Evolutionary conservation across 2,888 invertebrate species (phyloP).

Genomic region (Ariolimax columbianus): DNA sequence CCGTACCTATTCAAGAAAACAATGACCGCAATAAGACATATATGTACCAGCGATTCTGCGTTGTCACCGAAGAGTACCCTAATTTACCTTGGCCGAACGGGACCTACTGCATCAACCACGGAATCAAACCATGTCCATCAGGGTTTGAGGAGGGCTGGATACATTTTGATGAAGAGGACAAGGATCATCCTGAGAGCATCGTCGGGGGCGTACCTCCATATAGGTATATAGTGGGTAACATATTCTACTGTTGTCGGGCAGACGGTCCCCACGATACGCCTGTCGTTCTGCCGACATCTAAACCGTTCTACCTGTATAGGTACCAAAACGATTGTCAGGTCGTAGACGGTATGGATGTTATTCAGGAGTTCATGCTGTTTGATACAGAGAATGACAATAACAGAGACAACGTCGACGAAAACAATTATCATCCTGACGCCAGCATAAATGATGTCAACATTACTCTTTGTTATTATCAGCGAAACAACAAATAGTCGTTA

Average conservation of each 20-base stretch:
- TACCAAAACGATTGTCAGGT: not conserved
- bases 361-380: constrained; percentile 3
- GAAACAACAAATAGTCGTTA: no score
- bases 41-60: constrained; percentile 28
- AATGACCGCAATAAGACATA: not conserved
- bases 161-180: not conserved
- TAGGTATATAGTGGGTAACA: no score
- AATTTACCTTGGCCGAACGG: not conserved
- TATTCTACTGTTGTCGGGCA: constrained; percentile 26
- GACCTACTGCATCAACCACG: constrained; percentile 24
- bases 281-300: not conserved
- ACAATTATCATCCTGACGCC: not conserved
- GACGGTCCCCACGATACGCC: not conserved
- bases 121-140: not conserved
- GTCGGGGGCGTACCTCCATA: not conserved
- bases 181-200: not conserved
- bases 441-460: not conserved
- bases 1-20: not conserved
- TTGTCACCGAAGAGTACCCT: not conserved
- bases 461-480: constrained; percentile 1
- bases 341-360: constrained; percentile 6
- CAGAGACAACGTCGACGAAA: not conserved
- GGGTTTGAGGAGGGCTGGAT: constrained; percentile 2
- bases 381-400: constrained; percentile 5
- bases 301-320: constrained; percentile 27